Evolutionary conservation across 2,797 vertebrate genomes (phyloP).

Genomic region (Rhynchotus rufescens): DNA sequence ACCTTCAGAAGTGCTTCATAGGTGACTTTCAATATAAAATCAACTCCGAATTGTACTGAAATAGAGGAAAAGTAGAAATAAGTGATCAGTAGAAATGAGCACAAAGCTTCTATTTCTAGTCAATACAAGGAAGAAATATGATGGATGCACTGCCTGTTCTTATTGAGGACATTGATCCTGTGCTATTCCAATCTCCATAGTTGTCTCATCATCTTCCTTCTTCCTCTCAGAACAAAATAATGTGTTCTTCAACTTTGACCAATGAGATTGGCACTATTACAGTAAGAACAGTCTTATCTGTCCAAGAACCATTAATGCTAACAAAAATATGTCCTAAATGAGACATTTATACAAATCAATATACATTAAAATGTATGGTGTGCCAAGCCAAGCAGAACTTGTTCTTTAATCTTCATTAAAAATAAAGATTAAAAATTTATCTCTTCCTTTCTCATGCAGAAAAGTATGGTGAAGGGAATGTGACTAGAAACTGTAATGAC

Average conservation of each 20-base stretch:
- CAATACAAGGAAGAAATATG: neutral
- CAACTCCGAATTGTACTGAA: neutral
- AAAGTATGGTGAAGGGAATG: neutral
- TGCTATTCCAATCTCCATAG: neutral
- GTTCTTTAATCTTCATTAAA: slow-evolving; percentile 60
- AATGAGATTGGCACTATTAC: slow-evolving; percentile 1
- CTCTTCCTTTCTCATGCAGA: slow-evolving; percentile 39
- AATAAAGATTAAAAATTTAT: slow-evolving; percentile 56
- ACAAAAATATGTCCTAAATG: slow-evolving; percentile 62
- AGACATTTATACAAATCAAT: slow-evolving; percentile 68
- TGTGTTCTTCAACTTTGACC: slow-evolving; percentile 53
- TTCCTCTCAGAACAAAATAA: slow-evolving; percentile 24
- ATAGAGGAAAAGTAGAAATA: neutral
- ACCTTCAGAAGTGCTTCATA: neutral
- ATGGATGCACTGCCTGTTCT: neutral
- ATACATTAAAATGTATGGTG: slow-evolving; percentile 62
- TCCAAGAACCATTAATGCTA: slow-evolving; percentile 58
- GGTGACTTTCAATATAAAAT: neutral
- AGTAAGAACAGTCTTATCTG: slow-evolving; percentile 16
- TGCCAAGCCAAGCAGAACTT: slow-evolving; percentile 55
- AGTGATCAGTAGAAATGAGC: neutral
- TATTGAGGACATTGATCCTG: neutral
- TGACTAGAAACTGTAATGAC: neutral
- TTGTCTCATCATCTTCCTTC: slow-evolving; percentile 18
- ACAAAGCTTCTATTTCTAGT: neutral